Evolutionary conservation across 2,797 vertebrate species (phyloP).

Genomic region (Anabacerthia variegaticeps): DNA sequence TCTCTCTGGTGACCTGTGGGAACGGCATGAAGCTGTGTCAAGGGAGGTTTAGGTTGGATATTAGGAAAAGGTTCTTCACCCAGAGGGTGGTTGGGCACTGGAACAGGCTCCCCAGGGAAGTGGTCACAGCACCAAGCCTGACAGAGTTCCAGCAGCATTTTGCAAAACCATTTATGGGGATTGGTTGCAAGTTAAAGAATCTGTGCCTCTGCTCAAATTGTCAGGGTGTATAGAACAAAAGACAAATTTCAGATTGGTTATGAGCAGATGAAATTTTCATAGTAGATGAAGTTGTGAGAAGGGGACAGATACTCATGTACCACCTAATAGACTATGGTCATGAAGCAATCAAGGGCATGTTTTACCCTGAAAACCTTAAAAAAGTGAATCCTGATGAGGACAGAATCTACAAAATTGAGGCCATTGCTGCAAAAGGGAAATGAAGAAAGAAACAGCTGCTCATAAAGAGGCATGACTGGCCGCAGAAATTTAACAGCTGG

Average conservation of each 20-base stretch:
- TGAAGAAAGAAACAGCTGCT: not conserved
- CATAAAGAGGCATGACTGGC: not conserved
- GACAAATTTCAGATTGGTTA: not conserved
- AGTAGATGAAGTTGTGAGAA: not conserved
- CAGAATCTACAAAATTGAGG: not conserved
- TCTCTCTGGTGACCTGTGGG: too few species aligned
- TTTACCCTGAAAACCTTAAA: not conserved
- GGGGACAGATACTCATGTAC: not conserved
- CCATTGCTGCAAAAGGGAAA: not conserved
- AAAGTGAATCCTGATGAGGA: not conserved
- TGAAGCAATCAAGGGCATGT: not conserved
- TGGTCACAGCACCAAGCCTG: too few species aligned
- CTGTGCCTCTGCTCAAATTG: too few species aligned
- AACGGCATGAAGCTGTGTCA: too few species aligned
- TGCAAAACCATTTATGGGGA: too few species aligned
- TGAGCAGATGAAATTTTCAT: not conserved
- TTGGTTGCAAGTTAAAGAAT: too few species aligned
- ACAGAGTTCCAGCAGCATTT: too few species aligned
- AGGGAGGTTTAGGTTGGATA: too few species aligned
- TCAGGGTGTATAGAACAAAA: not conserved
- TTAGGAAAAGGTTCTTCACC: too few species aligned
- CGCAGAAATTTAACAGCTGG: not conserved
- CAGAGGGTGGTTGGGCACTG: too few species aligned
- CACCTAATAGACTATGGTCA: not conserved
- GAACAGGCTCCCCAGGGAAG: too few species aligned